Base-by-base conservation (phyloP, 1,140 invertebrate genomes). In the Bombus pascuorum region DNA sequence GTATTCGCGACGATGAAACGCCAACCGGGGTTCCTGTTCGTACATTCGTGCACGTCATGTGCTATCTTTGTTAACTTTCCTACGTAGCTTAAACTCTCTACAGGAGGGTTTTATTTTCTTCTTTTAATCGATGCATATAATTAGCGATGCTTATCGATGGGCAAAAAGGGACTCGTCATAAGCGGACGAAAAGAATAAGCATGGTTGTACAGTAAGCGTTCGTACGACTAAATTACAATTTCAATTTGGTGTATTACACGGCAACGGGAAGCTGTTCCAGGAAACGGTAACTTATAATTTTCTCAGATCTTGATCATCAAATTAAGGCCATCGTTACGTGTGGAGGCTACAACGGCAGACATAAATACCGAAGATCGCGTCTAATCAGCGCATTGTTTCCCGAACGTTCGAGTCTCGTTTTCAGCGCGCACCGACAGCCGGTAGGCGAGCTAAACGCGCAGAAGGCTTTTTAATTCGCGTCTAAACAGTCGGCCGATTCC, bases 311-410 rank as follows among this genome's bases (percentile, higher is more conserved):
- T 80, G 83, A 85, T 85, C 83, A 68, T 62, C 15, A 72, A 85
- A 85, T 85, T 80, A 85, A 85, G 83, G 83, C 83, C 83, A 80
- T 80, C 66, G 82, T 84, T 84, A 79, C 66, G 62, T 32, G 44
- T 18, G 15, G 74, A 44, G 34, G 28, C n/a, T 42, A 70, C 28
- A 42, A 66, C 10, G 37, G 65, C 74, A 59, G 75, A 53, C 76
- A 74, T 85, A 88, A 88, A 84, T 72, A 84, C 82, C 77, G 65
- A 72, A 82, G 85, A 89, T 77, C 78, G 42, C 78, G 87, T 74
- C 84, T 88, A 86, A 89, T 87, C 86, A 85, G 53, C 74, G 74
- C 74, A 89, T 88, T 89, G 87, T 89, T 88, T 77, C 74, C 39
- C 44, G 39, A 25, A 42, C 18, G 25, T 42, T 10, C 25, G 22